These are phyloP conservation scores for Egretta garzetta DNA, from an alignment of 2,113 vertebrate genomes.

Conservation along the genomic window DNA sequence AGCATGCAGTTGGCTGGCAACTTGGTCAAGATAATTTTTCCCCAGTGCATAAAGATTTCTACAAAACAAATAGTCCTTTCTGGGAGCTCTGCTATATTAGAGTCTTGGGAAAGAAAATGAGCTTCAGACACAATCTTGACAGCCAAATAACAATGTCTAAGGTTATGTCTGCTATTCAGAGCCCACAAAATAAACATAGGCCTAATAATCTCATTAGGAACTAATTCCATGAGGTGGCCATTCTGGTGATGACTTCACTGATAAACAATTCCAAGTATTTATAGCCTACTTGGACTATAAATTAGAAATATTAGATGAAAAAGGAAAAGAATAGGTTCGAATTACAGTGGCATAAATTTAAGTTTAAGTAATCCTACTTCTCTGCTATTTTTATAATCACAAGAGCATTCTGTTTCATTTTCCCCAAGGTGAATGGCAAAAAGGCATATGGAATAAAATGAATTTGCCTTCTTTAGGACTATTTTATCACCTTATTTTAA, in stretches of 20 bases:
- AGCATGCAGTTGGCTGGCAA: background rate
- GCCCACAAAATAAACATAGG: constrained; percentile 27
- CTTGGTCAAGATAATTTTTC: background rate
- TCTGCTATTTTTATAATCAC: constrained; percentile 31
- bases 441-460: constrained; percentile 14
- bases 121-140: constrained; percentile 5
- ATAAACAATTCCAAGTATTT: constrained; percentile 29
- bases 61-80: background rate
- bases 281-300: background rate
- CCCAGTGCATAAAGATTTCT: background rate
- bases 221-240: background rate
- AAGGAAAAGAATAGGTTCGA: background rate
- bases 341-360: background rate
- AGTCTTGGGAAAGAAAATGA: background rate
- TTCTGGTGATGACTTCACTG: constrained; percentile 19
- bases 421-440: constrained; percentile 26
- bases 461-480: constrained; percentile 12
- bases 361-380: background rate
- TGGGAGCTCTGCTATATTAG: background rate
- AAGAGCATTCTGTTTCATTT: background rate
- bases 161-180: background rate
- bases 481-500: constrained; percentile 13
- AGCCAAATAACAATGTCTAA: constrained; percentile 30
- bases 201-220: constrained; percentile 45
- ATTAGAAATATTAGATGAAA: background rate